phyloP scores from a whole-genome alignment of 2,113 vertebrate genomes.

The Onychostoma macrolepis region DNA sequence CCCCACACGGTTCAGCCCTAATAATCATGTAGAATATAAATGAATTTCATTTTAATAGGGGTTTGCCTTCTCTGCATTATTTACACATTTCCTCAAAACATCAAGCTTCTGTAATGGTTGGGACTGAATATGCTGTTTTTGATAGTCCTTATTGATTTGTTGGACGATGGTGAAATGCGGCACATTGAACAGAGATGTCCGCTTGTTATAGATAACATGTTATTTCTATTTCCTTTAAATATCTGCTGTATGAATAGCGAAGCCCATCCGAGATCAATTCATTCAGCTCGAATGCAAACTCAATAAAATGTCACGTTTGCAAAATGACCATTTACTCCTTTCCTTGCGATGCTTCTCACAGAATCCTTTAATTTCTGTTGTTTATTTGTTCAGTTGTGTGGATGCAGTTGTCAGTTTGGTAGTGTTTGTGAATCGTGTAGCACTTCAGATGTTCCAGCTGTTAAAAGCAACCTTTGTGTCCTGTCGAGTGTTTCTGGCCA shows the following conservation, averaged over 20 bases:
- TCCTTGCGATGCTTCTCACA: neutral
- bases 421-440: too few relatives aligned
- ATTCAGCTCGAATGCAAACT: neutral
- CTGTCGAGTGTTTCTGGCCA: neutral
- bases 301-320: neutral
- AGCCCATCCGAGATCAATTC: neutral
- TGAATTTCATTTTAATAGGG: conserved; percentile 61
- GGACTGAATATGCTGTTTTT: neutral
- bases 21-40: conserved; percentile 59
- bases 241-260: neutral
- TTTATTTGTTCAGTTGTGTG: neutral
- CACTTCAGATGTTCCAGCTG: neutral
- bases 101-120: too few relatives aligned
- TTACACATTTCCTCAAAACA: conserved; percentile 69
- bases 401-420: neutral
- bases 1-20: conserved; percentile 36
- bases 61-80: conserved; percentile 71
- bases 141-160: neutral
- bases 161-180: neutral
- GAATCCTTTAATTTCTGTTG: too few relatives aligned
- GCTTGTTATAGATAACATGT: neutral
- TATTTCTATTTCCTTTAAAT: neutral
- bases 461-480: neutral
- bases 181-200: neutral
- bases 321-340: neutral